Evolutionary conservation across 53 echinoderm and acorn worm species (phyloP).

Genomic region (Luidia sarsii): DNA sequence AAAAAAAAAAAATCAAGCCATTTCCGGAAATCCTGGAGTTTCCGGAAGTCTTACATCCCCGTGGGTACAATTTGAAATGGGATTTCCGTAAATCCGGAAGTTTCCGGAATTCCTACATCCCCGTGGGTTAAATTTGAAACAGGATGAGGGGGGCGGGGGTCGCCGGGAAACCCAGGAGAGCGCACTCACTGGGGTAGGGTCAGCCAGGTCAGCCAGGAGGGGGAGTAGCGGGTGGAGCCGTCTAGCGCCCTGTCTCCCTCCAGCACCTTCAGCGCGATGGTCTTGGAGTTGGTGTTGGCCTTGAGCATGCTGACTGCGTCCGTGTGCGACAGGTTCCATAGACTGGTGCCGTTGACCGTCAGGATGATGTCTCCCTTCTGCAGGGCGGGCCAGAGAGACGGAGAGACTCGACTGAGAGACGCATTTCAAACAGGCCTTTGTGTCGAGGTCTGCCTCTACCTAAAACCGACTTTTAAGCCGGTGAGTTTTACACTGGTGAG

Average conservation of each 20-base stretch:
- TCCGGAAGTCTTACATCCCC: no score
- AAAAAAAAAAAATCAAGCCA: no score
- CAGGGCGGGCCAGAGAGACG: neutral
- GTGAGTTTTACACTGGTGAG: no score
- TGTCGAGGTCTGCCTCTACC: neutral
- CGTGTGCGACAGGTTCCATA: constrained; percentile 88
- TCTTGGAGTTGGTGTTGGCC: constrained; percentile 75
- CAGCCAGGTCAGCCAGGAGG: constrained; percentile 98
- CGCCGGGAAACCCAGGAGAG: no score
- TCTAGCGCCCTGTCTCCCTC: constrained; percentile 85
- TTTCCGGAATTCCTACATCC: no score
- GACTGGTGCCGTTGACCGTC: constrained; percentile 86
- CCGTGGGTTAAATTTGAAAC: no score
- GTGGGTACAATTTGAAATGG: no score
- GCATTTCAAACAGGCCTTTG: no score
- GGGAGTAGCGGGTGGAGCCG: constrained; percentile 68
- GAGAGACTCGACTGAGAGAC: neutral
- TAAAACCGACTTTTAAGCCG: neutral
- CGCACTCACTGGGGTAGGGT: constrained; percentile 92
- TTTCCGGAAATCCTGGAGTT: no score
- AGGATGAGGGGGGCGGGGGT: no score
- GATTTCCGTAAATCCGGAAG: no score
- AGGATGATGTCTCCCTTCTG: constrained; percentile 95
- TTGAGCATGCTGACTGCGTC: constrained; percentile 95
- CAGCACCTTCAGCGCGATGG: constrained; percentile 77